These are phyloP conservation scores for Myrmecophaga tridactyla DNA, from an alignment of 2,113 vertebrate species.

Conservation along the genomic window DNA sequence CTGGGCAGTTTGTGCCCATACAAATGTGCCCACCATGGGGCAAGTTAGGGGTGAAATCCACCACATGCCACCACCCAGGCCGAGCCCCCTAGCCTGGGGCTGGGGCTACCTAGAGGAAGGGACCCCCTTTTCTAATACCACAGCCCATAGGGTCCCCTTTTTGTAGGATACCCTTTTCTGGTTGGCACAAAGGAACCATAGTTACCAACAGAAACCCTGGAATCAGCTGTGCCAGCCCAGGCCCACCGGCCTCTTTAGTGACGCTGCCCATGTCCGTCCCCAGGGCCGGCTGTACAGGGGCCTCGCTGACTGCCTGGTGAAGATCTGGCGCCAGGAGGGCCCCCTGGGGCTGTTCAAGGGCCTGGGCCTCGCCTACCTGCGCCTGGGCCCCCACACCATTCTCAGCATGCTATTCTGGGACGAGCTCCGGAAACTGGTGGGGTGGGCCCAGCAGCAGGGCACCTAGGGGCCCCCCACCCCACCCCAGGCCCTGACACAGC, in stretches of 20 bases:
- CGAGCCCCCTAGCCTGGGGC: no score
- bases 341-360: constrained; percentile 93
- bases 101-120: neutral
- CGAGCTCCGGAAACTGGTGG: constrained; percentile 87
- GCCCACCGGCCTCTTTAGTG: neutral
- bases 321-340: constrained; percentile 89
- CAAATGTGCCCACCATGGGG: neutral
- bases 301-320: constrained; percentile 91
- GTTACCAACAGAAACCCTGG: neutral
- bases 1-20: neutral
- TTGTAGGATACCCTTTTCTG: neutral
- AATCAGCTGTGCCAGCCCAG: neutral
- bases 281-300: constrained; percentile 92
- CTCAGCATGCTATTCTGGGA: constrained; percentile 98
- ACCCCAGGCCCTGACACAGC: neutral
- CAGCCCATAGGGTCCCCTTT: neutral
- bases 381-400: constrained; percentile 94
- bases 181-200: neutral
- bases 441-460: constrained; percentile 47
- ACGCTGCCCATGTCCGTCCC: neutral
- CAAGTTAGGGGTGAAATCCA: neutral
- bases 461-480: neutral
- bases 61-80: neutral
- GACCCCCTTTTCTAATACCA: neutral
- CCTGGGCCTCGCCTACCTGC: constrained; percentile 91